Evolutionary conservation across 2,113 vertebrate species (phyloP), one percentile per base, ranked within the genome.

Genomic region (Procavia capensis): DNA sequence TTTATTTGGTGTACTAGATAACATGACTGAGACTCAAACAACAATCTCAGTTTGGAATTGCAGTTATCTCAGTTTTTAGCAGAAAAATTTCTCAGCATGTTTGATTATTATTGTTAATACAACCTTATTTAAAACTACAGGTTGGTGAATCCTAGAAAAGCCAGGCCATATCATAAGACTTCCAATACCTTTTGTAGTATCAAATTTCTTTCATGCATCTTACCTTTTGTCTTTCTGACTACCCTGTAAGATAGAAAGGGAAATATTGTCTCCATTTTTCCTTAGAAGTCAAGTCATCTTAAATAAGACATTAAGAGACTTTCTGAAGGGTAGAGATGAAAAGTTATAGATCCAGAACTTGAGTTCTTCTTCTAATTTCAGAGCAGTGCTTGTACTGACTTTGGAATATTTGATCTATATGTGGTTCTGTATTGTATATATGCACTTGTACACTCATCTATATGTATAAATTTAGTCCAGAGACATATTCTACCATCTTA

Each of bases 341-440:
- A 94, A 79, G 17, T n/a, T 7, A 82, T 45, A 93, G 59, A 83
- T 79, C n/a, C 19, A 78, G 6, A n/a, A 39, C n/a, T 96, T 87
- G 43, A 76, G 47, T 24, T 61, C 5, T 24, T 61, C 5, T 91
- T 11, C 61, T 84, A 78, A 90, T 86, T 83, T 31, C 9, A 34
- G 14, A 54, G 54, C 36, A 25, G 10, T 78, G 66, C 31, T 84
- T 83, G 70, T 45, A 86, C 22, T 76, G 57, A 85, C 25, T 81
- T 88, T 2, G 34, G 31, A 88, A 63, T 63, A 78, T 64, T 72
- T 89, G 16, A 74, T 54, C 13, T 91, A 2, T 57, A 66, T 82
- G 16, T 19, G n/a, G 81, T 74, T 47, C 45, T 70, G 8, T 63
- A 81, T 50, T 85, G 68, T 24, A 57, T 19, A 43, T 1, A 70